These are phyloP conservation scores for Cliona cf. orientalis DNA, from an alignment of 37 sponge, comb jelly and placozoan species.

Conservation along the genomic window DNA sequence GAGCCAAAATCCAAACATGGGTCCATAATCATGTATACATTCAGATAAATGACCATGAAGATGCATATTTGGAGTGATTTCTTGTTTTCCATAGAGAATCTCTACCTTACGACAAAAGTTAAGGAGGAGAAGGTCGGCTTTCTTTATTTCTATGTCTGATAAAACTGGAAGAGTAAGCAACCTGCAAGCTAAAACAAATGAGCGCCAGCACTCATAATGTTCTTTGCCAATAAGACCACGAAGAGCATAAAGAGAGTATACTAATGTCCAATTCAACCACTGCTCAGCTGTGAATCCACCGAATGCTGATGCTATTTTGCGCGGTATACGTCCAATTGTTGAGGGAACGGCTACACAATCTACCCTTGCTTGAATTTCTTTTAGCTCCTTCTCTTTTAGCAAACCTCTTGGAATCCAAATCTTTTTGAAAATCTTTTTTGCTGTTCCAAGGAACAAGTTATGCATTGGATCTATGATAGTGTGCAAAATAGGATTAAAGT, in stretches of 20 bases:
- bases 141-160: not conserved
- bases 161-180: not conserved
- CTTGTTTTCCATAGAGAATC: conserved; percentile 2
- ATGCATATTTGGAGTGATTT: conserved; percentile 38
- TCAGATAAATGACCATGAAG: conserved; percentile 11
- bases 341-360: not conserved
- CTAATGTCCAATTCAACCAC: not conserved
- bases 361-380: not conserved
- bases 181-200: conserved; percentile 35
- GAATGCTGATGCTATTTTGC: not conserved
- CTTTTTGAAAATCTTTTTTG: not conserved
- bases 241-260: not conserved
- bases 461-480: conserved; percentile 11
- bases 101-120: conserved; percentile 20
- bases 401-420: not conserved
- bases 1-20: conserved; percentile 21
- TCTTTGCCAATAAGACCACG: conserved; percentile 1
- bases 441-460: conserved; percentile 12
- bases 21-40: conserved; percentile 17
- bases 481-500: not conserved
- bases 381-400: not conserved
- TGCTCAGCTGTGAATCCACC: not conserved
- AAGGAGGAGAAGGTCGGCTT: not conserved
- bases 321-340: not conserved
- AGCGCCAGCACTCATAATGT: conserved; percentile 36